Conservation (phyloP, 2,797 vertebrate species). For the Mus spretus region DNA sequence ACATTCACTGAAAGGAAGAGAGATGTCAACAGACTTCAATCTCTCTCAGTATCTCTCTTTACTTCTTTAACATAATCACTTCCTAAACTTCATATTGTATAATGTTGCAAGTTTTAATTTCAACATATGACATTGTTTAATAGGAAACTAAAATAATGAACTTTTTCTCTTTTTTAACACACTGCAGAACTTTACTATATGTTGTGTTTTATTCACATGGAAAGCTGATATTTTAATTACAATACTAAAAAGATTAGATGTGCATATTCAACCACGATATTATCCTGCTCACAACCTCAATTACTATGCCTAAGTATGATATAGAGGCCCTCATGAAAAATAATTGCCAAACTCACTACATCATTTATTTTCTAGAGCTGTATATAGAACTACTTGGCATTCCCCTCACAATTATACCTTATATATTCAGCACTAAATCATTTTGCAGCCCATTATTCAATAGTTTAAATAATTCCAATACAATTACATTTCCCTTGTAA, state of each 20-base stretch:
- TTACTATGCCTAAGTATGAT: not conserved
- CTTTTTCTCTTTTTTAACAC: slow-evolving; percentile 2
- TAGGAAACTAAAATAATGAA: not conserved
- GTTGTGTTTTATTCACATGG: not conserved
- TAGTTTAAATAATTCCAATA: slow-evolving; percentile 68
- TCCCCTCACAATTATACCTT: slow-evolving; percentile 16
- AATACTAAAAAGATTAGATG: slow-evolving; percentile 39
- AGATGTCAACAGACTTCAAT: not conserved
- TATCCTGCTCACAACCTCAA: slow-evolving; percentile 35
- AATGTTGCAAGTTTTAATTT: slow-evolving; percentile 40
- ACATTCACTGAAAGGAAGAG: not conserved
- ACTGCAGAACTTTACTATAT: not conserved
- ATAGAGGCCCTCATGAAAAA: not conserved
- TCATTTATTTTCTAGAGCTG: slow-evolving; percentile 23
- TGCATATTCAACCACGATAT: not conserved
- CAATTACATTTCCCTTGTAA: slow-evolving; percentile 48
- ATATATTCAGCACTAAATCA: slow-evolving; percentile 50
- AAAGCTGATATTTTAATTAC: not conserved
- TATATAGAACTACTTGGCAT: slow-evolving; percentile 37
- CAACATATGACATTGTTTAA: not conserved
- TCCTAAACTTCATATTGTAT: not conserved
- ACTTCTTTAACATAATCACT: slow-evolving; percentile 11
- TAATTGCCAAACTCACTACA: slow-evolving; percentile 10
- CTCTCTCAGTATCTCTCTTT: not conserved
- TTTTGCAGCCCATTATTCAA: slow-evolving; percentile 34